Evolutionary conservation across 2,797 vertebrate genomes (phyloP).

Genomic region (Pampus argenteus): DNA sequence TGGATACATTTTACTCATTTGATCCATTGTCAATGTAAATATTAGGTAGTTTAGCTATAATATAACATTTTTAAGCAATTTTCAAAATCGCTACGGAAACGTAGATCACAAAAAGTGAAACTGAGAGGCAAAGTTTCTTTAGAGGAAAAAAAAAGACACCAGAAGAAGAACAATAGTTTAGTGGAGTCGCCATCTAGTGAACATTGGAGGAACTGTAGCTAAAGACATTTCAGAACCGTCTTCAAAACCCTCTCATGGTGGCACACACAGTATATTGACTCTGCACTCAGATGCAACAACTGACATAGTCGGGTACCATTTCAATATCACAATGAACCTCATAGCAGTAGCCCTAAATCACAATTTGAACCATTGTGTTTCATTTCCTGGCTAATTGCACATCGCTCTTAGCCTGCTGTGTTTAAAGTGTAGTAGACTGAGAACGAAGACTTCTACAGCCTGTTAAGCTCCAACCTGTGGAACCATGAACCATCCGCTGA

Average conservation of each 20-base stretch:
- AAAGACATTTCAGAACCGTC: too few relatives aligned
- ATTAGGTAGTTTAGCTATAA: too few relatives aligned
- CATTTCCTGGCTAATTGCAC: conserved; percentile 24
- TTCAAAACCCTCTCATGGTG: too few relatives aligned
- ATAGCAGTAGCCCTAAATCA: conserved; percentile 7
- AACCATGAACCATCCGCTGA: neutral
- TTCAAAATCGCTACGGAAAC: too few relatives aligned
- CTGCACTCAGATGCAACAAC: too few relatives aligned
- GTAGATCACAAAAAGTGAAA: neutral
- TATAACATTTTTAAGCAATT: too few relatives aligned
- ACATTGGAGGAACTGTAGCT: neutral
- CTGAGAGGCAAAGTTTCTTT: neutral
- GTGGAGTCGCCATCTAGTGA: neutral
- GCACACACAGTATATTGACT: too few relatives aligned
- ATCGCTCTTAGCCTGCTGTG: conserved; percentile 4
- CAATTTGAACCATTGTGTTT: conserved; percentile 1
- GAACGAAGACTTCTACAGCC: conserved; percentile 4
- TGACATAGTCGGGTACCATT: neutral
- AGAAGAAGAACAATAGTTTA: too few relatives aligned
- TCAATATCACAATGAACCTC: neutral
- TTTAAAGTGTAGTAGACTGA: neutral
- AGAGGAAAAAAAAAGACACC: neutral
- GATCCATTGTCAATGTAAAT: too few relatives aligned
- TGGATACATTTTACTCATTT: too few relatives aligned
- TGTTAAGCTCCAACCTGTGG: conserved; percentile 4